These are phyloP conservation scores for Sphaeridia pumilis DNA, from an alignment of 2,888 invertebrate species.

Conservation along the genomic window DNA sequence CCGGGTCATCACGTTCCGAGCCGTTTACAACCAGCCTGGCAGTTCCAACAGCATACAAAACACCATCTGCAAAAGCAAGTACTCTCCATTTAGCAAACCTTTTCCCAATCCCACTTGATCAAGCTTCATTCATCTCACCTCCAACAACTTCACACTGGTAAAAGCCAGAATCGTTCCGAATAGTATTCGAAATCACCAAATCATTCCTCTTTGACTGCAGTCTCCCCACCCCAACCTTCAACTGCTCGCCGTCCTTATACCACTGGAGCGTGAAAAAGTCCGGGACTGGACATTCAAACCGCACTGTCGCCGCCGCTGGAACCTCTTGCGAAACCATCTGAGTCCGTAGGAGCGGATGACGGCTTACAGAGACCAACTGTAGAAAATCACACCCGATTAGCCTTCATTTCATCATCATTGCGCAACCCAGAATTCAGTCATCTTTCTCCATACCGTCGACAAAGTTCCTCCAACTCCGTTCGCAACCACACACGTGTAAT, in stretches of 20 bases:
- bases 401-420: not conserved
- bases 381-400: not conserved
- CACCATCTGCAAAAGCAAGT: conserved; percentile 18
- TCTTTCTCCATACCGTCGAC: conserved; percentile 22
- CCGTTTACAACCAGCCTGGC: conserved; percentile 27
- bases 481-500: conserved; percentile 25
- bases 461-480: conserved; percentile 23
- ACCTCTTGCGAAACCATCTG: conserved; percentile 24
- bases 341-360: conserved; percentile 23
- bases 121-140: not conserved
- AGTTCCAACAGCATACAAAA: conserved; percentile 30
- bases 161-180: conserved; percentile 32
- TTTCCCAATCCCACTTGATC: not conserved
- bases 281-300: conserved; percentile 30
- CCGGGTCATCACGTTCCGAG: conserved; percentile 22
- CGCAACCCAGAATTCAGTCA: not conserved
- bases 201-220: conserved; percentile 30
- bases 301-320: conserved; percentile 25
- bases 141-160: conserved; percentile 34
- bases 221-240: conserved; percentile 30
- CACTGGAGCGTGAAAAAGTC: conserved; percentile 25
- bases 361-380: conserved; percentile 12
- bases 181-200: conserved; percentile 34
- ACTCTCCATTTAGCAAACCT: too few relatives aligned
- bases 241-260: conserved; percentile 34